Evolutionary conservation across 2,113 vertebrate species (phyloP), one percentile per base, ranked within the genome.

Genomic region (Malurus cyaneus): DNA sequence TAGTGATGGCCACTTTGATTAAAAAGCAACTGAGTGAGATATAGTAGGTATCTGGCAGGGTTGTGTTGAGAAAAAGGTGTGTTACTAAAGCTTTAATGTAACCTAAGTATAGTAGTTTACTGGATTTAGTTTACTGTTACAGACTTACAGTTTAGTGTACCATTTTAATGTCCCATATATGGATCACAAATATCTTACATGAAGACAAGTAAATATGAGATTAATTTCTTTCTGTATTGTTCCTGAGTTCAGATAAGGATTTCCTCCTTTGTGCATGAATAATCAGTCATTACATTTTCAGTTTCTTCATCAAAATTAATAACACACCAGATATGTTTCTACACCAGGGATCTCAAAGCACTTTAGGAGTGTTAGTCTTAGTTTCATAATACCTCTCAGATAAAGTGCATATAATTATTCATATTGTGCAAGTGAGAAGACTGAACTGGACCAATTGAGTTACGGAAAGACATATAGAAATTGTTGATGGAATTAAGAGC

Each of bases 251-350:
- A 86, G 79, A 66, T 90, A 73, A 89, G 79, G 69, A 76, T 88
- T 92, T 92, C 67, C 59, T 88, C 32, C 34, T 83, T 39, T 88
- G 44, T 64, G 14, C 26, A 7, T 80, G 46, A 86, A 88, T 41
- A 64, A 66, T 86, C 70, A 85, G 29, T 81, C 46, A 79, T 84
- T 82, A 57, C 12, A 34, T 76, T 89, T 91, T 56, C 83, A 52
- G 54, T 79, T 95, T 93, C 57, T 87, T 89, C 73, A 94, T 85
- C 44, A 49, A 70, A 91, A 83, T 92, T 84, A 90, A 79, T 90
- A 92, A 86, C 36, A 78, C 14, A 60, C 24, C 47, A 61, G 62
- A 8, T 87, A 50, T 66, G 62, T 93, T 92, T 89, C 73, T 88
- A 42, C 80, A 95, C 67, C 67, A 92, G 73, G 52, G 74, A 82